Evolutionary conservation across 2,113 vertebrate species (phyloP).

Genomic region (Sterrhoptilus dennistouni): DNA sequence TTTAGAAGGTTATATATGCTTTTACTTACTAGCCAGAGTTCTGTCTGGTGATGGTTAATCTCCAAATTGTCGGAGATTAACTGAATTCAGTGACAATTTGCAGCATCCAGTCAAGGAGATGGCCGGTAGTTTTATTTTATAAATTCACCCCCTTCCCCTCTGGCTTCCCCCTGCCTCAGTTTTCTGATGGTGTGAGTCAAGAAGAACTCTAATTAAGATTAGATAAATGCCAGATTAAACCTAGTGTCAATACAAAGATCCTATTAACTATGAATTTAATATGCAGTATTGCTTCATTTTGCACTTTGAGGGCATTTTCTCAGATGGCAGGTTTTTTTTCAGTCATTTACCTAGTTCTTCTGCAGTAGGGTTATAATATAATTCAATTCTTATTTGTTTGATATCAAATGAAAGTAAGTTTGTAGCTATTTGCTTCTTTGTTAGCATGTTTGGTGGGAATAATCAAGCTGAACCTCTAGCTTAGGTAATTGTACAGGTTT

Average conservation of each 20-base stretch:
- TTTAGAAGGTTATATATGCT: neutral
- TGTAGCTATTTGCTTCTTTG: neutral
- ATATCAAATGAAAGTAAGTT: neutral
- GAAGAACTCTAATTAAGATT: neutral
- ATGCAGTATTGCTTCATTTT: neutral
- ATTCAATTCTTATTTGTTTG: neutral
- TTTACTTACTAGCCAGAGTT: neutral
- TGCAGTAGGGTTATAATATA: neutral
- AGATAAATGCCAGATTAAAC: neutral
- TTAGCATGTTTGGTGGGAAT: neutral
- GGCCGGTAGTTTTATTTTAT: accelerated
- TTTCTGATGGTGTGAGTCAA: neutral
- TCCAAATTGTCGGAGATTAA: neutral
- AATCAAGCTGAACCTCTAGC: neutral
- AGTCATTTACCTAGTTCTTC: neutral
- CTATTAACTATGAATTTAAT: neutral
- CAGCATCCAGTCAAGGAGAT: neutral
- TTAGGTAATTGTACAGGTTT: neutral
- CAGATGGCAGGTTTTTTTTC: neutral
- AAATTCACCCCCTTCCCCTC: too few species aligned
- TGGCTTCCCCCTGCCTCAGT: accelerated
- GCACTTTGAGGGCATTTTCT: neutral
- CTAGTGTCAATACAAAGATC: neutral
- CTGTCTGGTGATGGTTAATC: too few species aligned
- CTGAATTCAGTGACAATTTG: neutral